Base-by-base conservation (phyloP, 1,140 invertebrate genomes). In the Tetraneura akinire region DNA sequence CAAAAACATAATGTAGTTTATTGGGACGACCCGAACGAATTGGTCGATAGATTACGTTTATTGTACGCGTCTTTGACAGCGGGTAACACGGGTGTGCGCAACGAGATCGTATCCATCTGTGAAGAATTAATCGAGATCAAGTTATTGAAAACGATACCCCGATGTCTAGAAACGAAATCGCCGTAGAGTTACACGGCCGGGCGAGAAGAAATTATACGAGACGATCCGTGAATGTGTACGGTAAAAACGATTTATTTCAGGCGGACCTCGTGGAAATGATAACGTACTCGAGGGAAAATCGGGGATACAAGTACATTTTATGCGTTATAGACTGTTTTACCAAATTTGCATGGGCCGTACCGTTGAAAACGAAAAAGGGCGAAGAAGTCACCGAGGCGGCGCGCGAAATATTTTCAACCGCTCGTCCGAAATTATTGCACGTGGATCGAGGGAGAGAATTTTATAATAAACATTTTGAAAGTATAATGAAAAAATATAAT, bases 291-390 rank as follows among this genome's bases (percentile, higher is more conserved):
- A 80, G 21, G 49, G 82, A 37, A 85, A 85, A 83, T 81, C 80
- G 80, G 80, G 51, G 85, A 84, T 81, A 83, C 82, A 11, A 85
- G n/a, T n/a, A n/a, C n/a, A n/a, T n/a, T n/a, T n/a, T n/a, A n/a
- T n/a, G n/a, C n/a, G n/a, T n/a, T n/a, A 85, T 81, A 84, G 74
- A n/a, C n/a, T n/a, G n/a, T n/a, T n/a, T n/a, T n/a, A n/a, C n/a
- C n/a, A n/a, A n/a, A n/a, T n/a, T n/a, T 81, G 82, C 82, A 0
- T 85, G 83, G 82, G 82, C 83, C 18, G 49, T 80, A 76, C 80
- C 84, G 1, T 16, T 85, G 18, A 85, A 84, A 81, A 82, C 60
- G 0, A 85, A 85, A 83, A 82, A 80, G 18, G 83, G 51, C 11
- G 32, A 47, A 3, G 81, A 83, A 57, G 82, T 86, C 21, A 68